A percentile compares a stretch with the other conserved stretches of the same genome.
Evolutionary conservation across 2,888 invertebrate genomes (phyloP).

Genomic region (Ashinkailepas kermadecensis): DNA sequence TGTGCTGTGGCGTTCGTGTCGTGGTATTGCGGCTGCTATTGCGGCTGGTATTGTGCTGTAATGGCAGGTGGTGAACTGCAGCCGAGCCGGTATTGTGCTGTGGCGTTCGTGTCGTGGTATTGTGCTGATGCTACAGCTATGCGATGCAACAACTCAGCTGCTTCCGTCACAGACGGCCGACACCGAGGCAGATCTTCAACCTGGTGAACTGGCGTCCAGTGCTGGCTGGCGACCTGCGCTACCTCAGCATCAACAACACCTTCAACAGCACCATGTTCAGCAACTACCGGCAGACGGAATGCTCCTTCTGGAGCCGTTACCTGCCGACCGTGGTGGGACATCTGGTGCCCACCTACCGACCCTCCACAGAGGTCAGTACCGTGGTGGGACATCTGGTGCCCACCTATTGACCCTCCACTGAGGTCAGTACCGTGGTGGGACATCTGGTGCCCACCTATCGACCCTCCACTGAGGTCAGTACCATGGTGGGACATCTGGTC

Average conservation of each 20-base stretch:
- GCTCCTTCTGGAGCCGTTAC: conserved; percentile 85
- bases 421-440: no score
- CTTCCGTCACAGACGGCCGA: background rate
- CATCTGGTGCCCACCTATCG: no score
- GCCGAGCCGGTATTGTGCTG: no score
- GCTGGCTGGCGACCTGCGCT: conserved; percentile 66
- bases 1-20: no score
- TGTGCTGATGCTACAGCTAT: no score
- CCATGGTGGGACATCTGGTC: conserved; percentile 46
- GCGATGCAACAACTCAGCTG: background rate
- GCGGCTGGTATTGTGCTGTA: no score
- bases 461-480: conserved; percentile 38
- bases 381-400: no score
- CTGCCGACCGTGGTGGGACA: conserved; percentile 59
- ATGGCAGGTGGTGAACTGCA: no score
- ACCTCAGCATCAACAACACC: conserved; percentile 80
- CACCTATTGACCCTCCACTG: no score
- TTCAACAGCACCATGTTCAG: conserved; percentile 73
- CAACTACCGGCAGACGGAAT: conserved; percentile 80
- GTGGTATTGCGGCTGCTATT: no score
- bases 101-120: no score
- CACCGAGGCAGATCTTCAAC: conserved; percentile 45
- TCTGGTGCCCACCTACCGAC: conserved; percentile 6
- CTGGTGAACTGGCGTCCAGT: conserved; percentile 77
- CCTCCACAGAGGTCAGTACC: background rate